Evolutionary conservation across 2,888 invertebrate genomes (phyloP), one percentile per base, ranked within the genome.

Genomic region (Euplexia lucipara): DNA sequence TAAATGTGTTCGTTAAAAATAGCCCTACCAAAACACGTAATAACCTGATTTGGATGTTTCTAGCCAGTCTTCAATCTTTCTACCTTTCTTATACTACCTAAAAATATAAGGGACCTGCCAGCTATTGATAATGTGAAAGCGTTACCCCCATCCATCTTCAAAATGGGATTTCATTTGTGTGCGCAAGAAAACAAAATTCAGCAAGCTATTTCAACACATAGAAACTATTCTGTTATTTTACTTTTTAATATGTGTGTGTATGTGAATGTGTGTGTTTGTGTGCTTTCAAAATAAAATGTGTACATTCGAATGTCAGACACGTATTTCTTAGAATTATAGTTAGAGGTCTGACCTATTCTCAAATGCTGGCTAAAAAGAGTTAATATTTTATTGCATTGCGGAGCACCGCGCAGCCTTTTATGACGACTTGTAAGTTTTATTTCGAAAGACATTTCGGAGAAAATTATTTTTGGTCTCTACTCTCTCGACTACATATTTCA

Each of bases 161-260:
- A 66, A 66, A 66, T 71, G 71, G 62, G 66, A 35, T 48, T 61
- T 71, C 47, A 66, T 66, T 66, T 71, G 16, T 47, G 61, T 61
- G 35, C 16, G 70, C 20, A 39, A 30, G 58, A 70, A 66, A 71
- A 61, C 39, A 65, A 47, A 67, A 70, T 47, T 61, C 39, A 6
- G 62, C 39, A 42, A 61, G 34, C 30, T 66, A 35, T 37, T 69
- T 12, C 41, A 39, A 35, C 14, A 14, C 14, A 48, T 3, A 3
- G 26, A 47, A 70, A 41, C 30, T 70, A 60, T 35, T 16, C 10
- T 5, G 9, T 20, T 12, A 30, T 61, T 30, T 44, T 20, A 45
- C 16, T n/a, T 60, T 60, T 60, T 39, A 63, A 30, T 4, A 20
- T 18, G 12, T 34, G 20, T 12, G n/a, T 8, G 26, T 35, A 48